Base-by-base conservation (phyloP, 2,113 vertebrate genomes). In the Clinocottus analis region DNA sequence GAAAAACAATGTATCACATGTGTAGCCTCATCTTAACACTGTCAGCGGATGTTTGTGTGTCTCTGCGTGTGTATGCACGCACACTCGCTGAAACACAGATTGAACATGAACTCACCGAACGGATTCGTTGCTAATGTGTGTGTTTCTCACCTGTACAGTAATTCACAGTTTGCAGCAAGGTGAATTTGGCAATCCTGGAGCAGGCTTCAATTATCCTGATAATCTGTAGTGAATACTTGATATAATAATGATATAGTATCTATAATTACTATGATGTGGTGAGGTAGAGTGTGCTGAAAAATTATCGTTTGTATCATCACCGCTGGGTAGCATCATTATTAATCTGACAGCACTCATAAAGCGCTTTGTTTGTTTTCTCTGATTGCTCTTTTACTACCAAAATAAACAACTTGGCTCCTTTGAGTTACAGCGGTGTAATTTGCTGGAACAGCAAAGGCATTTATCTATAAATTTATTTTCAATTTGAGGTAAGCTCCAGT, bases 381-480 rank as follows among this genome's bases (percentile, higher is more conserved):
- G 85, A 91, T 91, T 92, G 88, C 90, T 92, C 90, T 84, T 91
- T 92, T 86, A 82, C 90, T 78, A 90, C 91, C 86, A 92, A 93
- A 95, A 95, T 93, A 93, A 93, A 93, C 93, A 94, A 89, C 87
- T 88, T 80, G 82, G 87, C 88, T 90, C 88, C 89, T 92, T 91
- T 90, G 93, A 94, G 91, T 91, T 90, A 81, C 91, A 88, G 91
- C 90, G 81, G 85, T 85, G 79, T 93, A 93, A 93, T 94, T 94
- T 94, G 92, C 88, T 85, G 75, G 87, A 88, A 91, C 90, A 89
- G 92, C 84, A 70, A 85, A 92, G 80, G 87, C 91, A 92, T 94
- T 94, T 94, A 94, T 95, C 93, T 94, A 91, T 91, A 93, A 92
- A 94, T 94, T 93, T 94, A 92, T 94, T 94, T 95, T 94, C 92